Base-by-base conservation (phyloP, 2,888 invertebrate species). In the Nephrocerus scutellatus region DNA sequence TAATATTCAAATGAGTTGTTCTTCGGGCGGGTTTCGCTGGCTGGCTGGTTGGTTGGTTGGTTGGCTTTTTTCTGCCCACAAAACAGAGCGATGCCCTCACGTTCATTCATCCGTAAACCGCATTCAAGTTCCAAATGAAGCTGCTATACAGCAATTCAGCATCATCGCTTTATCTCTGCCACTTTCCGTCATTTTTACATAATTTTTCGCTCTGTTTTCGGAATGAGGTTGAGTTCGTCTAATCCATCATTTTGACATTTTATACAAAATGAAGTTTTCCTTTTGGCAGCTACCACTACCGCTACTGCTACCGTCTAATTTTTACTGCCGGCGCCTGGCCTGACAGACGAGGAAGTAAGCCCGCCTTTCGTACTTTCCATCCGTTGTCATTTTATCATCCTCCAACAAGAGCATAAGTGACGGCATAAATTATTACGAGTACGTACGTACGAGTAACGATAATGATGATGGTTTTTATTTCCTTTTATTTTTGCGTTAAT, bases 161-260 rank as follows among this genome's bases (percentile, higher is more conserved):
- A n/a, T 22, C 10, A 7, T 22, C 22, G 7, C 22, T 22, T 10
- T 22, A 7, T 22, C 22, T 22, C 22, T 22, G 8, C 22, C 22
- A 22, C 22, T 22, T 22, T 22, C 7, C 22, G 35, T 38, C 43
- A 46, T 46, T 40, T 46, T 40, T 46, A 39, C 43, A 46, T 46
- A 46, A 40, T 40, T 43, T 46, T 43, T 46, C 40, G 43, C 46
- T 41, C 36, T 46, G 38, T 46, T 38, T 43, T 39, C 46, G 38
- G 35, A 43, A 46, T 40, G 40, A 46, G 36, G 43, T 40, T 46
- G 46, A 43, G 46, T 46, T 46, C 37, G 38, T 38, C 40, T 39
- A 39, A 46, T 46, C 38, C 43, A 43, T 46, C 46, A 46, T 41
- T 38, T 41, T 43, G 46, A 46, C 43, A 43, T 41, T n/a, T n/a